Evolutionary conservation across 53 echinoderm and acorn worm genomes (phyloP), one percentile per base, ranked within the genome.

Genomic region (Stichopus horrens): DNA sequence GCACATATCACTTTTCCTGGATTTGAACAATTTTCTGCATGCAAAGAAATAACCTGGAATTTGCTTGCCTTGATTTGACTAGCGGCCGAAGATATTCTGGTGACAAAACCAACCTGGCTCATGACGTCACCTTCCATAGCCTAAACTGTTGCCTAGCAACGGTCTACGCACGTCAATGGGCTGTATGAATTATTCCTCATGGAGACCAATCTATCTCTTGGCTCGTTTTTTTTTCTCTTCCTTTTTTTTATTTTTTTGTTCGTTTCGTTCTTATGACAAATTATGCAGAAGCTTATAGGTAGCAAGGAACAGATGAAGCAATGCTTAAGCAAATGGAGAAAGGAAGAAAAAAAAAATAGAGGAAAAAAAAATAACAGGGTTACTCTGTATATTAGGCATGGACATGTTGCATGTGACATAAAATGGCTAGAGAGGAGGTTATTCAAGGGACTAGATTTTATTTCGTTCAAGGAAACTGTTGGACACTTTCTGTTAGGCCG

Each of bases 141-240:
- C 74, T 87, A 87, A 63, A 75, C 87, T 55, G 87, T 87, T 74
- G 74, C 87, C 75, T 74, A 21, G 87, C 87, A 87, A 87, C 87
- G 9, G 57, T 74, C 87, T 87, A 87, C 87, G 75, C 87, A 87
- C 87, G 87, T 87, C 74, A 87, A 87, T 87, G 87, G 87, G 21
- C 55, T 87, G 87, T 75, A 87, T 87, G 87, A 87, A 87, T 87
- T 87, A 87, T 87, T 87, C 87, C 87, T 87, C 87, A 55, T 87
- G 75, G 87, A 87, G 87, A 87, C 74, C 87, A 63, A 68, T 85
- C 85, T 67, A 59, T 85, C 87, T 87, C 55, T 74, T 87, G 14
- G 75, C 54, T 58, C 55, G 74, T 87, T 87, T 87, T 87, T 87
- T 87, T 87, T 87, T 73, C 74, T 75, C 22, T 86, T 52, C 37